Base-by-base conservation (phyloP, 2,797 vertebrate genomes). In the Enteromius afrohamiltoni region DNA sequence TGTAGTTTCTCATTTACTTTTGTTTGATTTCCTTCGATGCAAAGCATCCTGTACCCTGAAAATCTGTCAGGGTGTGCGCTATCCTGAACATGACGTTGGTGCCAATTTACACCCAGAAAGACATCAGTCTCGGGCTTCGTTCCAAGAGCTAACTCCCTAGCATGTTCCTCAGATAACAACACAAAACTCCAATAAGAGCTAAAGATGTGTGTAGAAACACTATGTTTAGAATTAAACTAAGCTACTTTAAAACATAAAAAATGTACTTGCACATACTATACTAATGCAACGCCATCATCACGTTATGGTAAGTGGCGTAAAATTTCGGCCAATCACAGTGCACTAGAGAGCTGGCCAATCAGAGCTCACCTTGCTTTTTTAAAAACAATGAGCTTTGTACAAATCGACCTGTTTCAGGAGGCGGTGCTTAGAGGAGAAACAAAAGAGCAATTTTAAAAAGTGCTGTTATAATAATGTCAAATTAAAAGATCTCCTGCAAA, bases 1-100 rank as follows among this genome's bases (percentile, higher is more conserved):
- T 51, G 17, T 74, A 74, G 58, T 74, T 73, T 82, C 58, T 71
- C 55, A 17, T 82, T 82, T 64, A 64, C 42, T 37, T 62, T 82
- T 82, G 69, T 74, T 64, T 40, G 29, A 64, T 64, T 74, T 64
- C 6, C 68, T 73, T 21, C 11, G 14, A 14, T 31, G 26, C 26
- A 31, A 21, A 82, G 42, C 29, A 0, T 26, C 9, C 21, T 82
- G 42, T 40, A 64, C 19, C 42, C 29, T 74, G 14, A 8, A 73
- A 34, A 47, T 19, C 55, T 51, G 69, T 7, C 7, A 37, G 26
- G 4, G 53, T 73, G 69, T 81, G 29, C 53, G 34, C 31, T 60
- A 31, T 19, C 17, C 26, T n/a, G 17, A 13, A 42, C 6, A 45
- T 2, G 23, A 34, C 2, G 1, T 40, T 64, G 55, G 29, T 26